Percentiles rank a stretch among this genome's conserved stretches.
These are phyloP conservation scores for Drosophila mettleri DNA, from an alignment of 2,888 invertebrate species.

Conservation along the genomic window DNA sequence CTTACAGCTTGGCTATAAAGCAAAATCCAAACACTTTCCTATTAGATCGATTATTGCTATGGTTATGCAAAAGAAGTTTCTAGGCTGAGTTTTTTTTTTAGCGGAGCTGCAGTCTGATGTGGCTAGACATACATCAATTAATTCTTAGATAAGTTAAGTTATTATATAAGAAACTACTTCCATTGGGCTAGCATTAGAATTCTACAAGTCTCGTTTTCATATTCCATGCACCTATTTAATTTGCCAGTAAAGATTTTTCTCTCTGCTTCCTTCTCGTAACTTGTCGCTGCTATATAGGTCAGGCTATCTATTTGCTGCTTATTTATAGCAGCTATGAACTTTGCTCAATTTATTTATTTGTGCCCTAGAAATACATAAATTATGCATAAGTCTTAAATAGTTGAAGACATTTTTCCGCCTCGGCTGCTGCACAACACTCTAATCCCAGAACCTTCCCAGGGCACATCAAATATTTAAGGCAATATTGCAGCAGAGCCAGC, in stretches of 20 bases:
- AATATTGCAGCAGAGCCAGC: constrained; percentile 58
- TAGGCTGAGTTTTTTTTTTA: background rate
- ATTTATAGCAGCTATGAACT: background rate
- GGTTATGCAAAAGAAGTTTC: background rate
- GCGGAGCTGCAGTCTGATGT: background rate
- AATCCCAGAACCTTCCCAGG: background rate
- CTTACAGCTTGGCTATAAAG: background rate
- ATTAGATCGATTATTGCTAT: constrained; percentile 1
- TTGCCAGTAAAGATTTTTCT: no score
- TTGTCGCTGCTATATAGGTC: background rate
- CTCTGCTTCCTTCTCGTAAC: background rate
- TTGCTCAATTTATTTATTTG: background rate
- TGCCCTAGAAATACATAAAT: background rate
- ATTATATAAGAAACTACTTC: no score
- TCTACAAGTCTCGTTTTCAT: no score
- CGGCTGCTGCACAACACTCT: background rate
- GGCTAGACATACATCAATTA: no score
- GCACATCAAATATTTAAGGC: constrained; percentile 66
- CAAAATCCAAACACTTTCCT: background rate
- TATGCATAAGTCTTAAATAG: constrained; percentile 19
- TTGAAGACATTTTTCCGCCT: constrained; percentile 14
- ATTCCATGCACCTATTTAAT: no score
- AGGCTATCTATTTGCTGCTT: background rate
- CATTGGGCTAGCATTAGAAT: no score
- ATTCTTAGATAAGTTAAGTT: no score